Percentiles rank a stretch among this genome's conserved stretches.
Evolutionary conservation across 2,888 invertebrate species (phyloP).

Genomic region (Ophion ellenae): DNA sequence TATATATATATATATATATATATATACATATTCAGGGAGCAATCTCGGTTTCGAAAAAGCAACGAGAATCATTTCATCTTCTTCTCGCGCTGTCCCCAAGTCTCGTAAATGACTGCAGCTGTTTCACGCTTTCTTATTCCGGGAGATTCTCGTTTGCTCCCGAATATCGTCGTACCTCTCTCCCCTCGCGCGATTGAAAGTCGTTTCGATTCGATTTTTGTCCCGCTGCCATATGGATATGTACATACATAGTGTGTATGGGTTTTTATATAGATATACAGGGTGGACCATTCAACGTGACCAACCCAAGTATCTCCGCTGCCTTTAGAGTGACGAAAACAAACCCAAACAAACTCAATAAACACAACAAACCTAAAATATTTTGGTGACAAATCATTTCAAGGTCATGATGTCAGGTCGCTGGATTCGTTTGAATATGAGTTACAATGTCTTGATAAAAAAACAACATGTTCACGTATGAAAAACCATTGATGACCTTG

Average conservation of each 20-base stretch:
- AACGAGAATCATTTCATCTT: slow-evolving; percentile 53
- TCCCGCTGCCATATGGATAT: neutral
- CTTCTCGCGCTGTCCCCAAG: slow-evolving; percentile 20
- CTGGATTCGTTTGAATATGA: too few species aligned
- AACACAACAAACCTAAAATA: too few species aligned
- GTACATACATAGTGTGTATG: neutral
- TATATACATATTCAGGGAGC: slow-evolving; percentile 1
- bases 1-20: slow-evolving; percentile 56
- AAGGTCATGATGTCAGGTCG: too few species aligned
- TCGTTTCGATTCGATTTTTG: slow-evolving; percentile 37
- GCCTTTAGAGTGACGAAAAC: too few species aligned
- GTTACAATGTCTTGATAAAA: too few species aligned
- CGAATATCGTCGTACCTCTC: slow-evolving; percentile 3
- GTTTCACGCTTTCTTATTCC: slow-evolving; percentile 70
- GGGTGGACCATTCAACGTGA: too few species aligned
- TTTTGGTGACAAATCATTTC: too few species aligned
- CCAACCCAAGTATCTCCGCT: too few species aligned
- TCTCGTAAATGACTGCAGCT: slow-evolving; percentile 70
- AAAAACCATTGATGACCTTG: too few species aligned
- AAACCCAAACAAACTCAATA: too few species aligned
- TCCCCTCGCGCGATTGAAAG: slow-evolving; percentile 19
- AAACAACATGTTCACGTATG: too few species aligned
- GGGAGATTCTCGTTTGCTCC: slow-evolving; percentile 22
- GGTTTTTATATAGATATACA: neutral
- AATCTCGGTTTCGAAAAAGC: slow-evolving; percentile 25